These are phyloP conservation scores for Cynaeus angustus DNA, from an alignment of 2,888 invertebrate species.

Conservation along the genomic window DNA sequence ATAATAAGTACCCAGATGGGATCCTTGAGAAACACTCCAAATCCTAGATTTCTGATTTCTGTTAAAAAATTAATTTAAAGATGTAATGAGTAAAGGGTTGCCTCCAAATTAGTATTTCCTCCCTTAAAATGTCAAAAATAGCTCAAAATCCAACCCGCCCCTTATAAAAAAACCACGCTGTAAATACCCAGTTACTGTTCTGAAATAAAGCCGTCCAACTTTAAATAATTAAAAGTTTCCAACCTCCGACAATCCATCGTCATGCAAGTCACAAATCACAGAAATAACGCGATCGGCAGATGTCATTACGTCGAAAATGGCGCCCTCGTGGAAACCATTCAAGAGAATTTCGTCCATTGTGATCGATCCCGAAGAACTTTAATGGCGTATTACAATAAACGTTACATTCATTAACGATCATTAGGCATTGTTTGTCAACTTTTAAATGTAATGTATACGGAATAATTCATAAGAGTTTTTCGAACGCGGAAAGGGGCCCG, in stretches of 20 bases:
- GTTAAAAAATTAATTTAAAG: too few relatives aligned
- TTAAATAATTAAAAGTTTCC: conserved; percentile 30
- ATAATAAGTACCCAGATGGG: too few relatives aligned
- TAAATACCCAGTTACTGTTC: too few relatives aligned
- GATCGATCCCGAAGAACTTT: conserved; percentile 39
- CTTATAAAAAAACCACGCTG: too few relatives aligned
- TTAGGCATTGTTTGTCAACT: conserved; percentile 56
- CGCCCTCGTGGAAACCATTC: conserved; percentile 3
- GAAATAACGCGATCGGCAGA: conserved; percentile 32
- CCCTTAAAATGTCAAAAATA: too few relatives aligned
- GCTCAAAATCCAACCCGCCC: too few relatives aligned
- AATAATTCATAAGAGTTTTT: conserved; percentile 49
- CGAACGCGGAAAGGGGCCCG: neutral
- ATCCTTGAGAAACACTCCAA: too few relatives aligned
- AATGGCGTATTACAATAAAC: conserved; percentile 48
- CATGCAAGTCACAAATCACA: conserved; percentile 44
- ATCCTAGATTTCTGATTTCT: too few relatives aligned
- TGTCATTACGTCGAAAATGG: conserved; percentile 35
- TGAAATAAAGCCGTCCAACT: conserved; percentile 5
- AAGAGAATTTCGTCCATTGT: conserved; percentile 28
- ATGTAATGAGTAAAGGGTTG: too few relatives aligned
- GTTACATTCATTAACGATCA: conserved; percentile 56
- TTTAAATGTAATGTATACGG: conserved; percentile 49
- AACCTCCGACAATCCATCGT: conserved; percentile 21
- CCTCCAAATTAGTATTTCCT: too few relatives aligned